These are phyloP conservation scores for Motacilla alba DNA, from an alignment of 2,113 vertebrate species.

Conservation along the genomic window DNA sequence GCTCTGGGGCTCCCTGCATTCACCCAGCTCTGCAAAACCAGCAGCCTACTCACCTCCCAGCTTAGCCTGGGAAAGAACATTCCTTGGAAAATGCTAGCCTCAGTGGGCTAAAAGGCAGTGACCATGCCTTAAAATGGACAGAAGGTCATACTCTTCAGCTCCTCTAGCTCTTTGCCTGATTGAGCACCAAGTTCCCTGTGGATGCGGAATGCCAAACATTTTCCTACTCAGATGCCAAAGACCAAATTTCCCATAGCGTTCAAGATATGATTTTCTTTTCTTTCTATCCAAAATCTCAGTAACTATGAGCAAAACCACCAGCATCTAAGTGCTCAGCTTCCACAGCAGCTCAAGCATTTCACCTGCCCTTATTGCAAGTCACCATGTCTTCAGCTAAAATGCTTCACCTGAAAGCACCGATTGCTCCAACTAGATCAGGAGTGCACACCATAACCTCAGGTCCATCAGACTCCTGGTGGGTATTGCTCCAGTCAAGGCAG, in stretches of 20 bases:
- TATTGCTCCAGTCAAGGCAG: background rate
- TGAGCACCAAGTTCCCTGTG: background rate
- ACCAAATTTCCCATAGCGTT: background rate
- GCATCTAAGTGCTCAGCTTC: background rate
- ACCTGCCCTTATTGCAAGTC: background rate
- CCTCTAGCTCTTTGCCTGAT: background rate
- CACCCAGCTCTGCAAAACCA: background rate
- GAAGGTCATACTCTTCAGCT: background rate
- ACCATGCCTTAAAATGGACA: background rate
- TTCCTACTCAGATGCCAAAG: background rate
- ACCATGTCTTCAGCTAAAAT: background rate
- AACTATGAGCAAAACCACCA: background rate
- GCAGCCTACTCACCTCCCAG: background rate
- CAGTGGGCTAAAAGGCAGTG: background rate
- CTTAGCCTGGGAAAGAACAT: background rate
- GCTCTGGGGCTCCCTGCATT: background rate
- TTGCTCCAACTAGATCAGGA: fast-evolving
- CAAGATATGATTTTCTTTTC: background rate
- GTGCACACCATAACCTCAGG: background rate
- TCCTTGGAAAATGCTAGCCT: background rate
- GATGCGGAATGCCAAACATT: background rate
- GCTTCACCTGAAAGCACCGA: background rate
- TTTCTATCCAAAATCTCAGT: background rate
- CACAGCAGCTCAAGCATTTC: background rate
- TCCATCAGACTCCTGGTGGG: background rate